Percentiles rank a stretch among this genome's conserved stretches.
These are phyloP conservation scores for Malurus cyaneus DNA, from an alignment of 2,113 vertebrate species.

Conservation along the genomic window DNA sequence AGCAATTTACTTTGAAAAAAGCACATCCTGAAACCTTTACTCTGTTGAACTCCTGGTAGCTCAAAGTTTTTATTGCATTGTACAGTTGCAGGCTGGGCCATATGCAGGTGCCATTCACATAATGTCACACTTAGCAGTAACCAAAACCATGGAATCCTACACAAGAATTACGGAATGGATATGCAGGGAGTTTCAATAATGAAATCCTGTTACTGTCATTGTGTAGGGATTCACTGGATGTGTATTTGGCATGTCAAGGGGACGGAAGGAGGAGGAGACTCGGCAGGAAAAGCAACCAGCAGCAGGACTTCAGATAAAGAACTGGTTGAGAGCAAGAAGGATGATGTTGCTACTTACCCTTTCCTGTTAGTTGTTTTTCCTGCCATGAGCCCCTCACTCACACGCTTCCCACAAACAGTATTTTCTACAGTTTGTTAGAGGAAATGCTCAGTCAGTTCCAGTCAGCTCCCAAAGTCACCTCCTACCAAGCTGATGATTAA, in stretches of 20 bases:
- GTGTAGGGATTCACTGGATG: constrained; percentile 3
- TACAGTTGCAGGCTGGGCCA: neutral
- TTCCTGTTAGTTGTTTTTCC: constrained; percentile 62
- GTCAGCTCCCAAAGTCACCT: neutral
- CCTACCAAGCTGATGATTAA: neutral
- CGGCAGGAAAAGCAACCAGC: constrained; percentile 49
- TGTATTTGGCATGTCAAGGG: constrained; percentile 7
- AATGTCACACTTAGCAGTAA: neutral
- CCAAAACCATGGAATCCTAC: neutral
- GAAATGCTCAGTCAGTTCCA: constrained; percentile 30
- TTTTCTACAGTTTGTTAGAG: constrained; percentile 39
- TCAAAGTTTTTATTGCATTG: neutral
- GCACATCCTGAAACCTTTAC: neutral
- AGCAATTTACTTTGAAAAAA: neutral
- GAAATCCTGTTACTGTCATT: neutral
- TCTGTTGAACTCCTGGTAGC: neutral
- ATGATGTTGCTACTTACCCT: constrained; percentile 44
- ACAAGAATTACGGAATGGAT: neutral
- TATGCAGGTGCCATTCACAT: neutral
- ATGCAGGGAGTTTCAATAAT: neutral
- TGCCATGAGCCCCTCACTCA: constrained; percentile 13
- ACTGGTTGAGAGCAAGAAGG: constrained; percentile 9
- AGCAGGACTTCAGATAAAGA: constrained; percentile 66
- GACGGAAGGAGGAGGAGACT: constrained; percentile 58
- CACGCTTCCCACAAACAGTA: constrained; percentile 22